Evolutionary conservation across 2,797 vertebrate genomes (phyloP).

Genomic region (Liparis tanakae): DNA sequence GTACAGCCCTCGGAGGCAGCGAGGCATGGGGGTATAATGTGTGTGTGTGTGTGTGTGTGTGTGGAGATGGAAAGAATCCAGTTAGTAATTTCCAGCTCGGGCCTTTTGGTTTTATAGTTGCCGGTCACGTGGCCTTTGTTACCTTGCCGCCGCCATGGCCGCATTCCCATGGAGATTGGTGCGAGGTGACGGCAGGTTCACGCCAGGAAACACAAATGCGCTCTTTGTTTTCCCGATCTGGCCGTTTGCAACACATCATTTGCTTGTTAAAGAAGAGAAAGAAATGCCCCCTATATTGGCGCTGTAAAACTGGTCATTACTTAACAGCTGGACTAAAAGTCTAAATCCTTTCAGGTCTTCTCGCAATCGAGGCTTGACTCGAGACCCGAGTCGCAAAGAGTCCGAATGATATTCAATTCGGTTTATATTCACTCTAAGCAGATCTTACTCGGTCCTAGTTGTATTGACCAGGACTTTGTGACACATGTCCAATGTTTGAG

Average conservation of each 20-base stretch:
- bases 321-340: constrained; percentile 16
- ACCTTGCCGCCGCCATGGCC: constrained; percentile 56
- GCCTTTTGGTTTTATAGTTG: constrained; percentile 47
- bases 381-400: neutral
- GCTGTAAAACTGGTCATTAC: constrained; percentile 25
- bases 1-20: constrained; percentile 41
- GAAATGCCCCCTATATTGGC: constrained; percentile 21
- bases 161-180: constrained; percentile 51
- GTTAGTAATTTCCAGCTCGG: constrained; percentile 57
- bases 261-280: constrained; percentile 3
- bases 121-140: constrained; percentile 55
- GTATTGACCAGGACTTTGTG: neutral
- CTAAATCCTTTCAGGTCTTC: constrained; percentile 1
- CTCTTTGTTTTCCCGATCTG: constrained; percentile 43
- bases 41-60: constrained; percentile 21
- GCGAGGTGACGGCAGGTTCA: constrained; percentile 54
- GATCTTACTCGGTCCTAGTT: neutral
- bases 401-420: neutral
- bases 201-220: constrained; percentile 37
- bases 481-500: neutral
- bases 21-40: constrained; percentile 37
- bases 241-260: constrained; percentile 20
- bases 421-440: neutral
- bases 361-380: neutral
- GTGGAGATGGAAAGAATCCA: constrained; percentile 4